Percentiles rank a stretch among this genome's conserved stretches.
phyloP scores from a whole-genome alignment of 1,140 invertebrate genomes.

The Trachymyrmex cornetzi region DNA sequence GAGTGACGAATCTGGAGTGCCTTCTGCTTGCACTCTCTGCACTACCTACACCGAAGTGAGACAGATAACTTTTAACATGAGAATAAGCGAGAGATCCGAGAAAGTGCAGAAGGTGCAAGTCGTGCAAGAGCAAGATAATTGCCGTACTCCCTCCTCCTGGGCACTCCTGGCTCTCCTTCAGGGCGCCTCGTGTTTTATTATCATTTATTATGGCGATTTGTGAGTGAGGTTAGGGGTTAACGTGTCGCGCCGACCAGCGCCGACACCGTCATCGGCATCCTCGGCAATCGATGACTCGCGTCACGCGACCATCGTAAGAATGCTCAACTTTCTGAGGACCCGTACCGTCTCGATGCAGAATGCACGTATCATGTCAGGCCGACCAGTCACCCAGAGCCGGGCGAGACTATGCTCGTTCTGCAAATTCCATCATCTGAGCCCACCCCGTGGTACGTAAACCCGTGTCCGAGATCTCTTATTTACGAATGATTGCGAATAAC shows the following conservation, averaged over 20 bases:
- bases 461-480: conserved; percentile 18
- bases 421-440: conserved; percentile 76
- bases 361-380: conserved; percentile 52
- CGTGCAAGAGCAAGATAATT: too few species aligned
- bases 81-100: too few species aligned
- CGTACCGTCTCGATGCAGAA: conserved; percentile 59
- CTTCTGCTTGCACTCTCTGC: too few species aligned
- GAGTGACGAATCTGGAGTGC: too few species aligned
- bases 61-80: too few species aligned
- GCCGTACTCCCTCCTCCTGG: too few species aligned
- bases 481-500: background rate
- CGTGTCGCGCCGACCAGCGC: too few species aligned
- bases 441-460: conserved; percentile 73
- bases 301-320: conserved; percentile 53
- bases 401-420: conserved; percentile 78
- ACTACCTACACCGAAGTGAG: too few species aligned
- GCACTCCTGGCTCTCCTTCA: too few species aligned
- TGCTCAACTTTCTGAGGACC: conserved; percentile 76
- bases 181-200: too few species aligned
- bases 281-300: conserved; percentile 30
- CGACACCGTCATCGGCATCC: background rate
- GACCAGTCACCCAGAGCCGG: conserved; percentile 52
- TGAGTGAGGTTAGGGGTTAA: background rate
- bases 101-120: too few species aligned
- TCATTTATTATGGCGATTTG: too few species aligned